Evolutionary conservation across 2,888 invertebrate species (phyloP).

Genomic region (Azorinus chamasolen): DNA sequence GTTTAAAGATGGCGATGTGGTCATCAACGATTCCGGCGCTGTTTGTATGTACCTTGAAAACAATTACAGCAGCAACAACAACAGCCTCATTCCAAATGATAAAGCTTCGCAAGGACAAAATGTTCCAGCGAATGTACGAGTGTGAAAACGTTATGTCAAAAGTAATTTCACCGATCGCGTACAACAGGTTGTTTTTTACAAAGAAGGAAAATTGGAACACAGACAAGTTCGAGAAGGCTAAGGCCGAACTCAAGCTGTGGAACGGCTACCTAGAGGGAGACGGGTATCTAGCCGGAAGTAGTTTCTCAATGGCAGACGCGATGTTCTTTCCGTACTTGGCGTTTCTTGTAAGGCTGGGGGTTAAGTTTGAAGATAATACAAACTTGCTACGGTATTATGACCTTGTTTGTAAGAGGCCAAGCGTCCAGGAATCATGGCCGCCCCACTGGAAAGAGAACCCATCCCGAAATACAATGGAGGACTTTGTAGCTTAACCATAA

Average conservation of each 20-base stretch:
- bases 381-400: constrained; percentile 66
- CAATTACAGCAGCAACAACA: constrained; percentile 54
- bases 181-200: constrained; percentile 15
- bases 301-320: constrained; percentile 50
- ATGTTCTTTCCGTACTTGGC: constrained; percentile 33
- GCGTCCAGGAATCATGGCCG: constrained; percentile 72
- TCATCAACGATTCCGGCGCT: constrained; percentile 79
- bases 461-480: background rate
- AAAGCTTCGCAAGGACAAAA: constrained; percentile 46
- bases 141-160: constrained; percentile 15
- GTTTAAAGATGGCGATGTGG: constrained; percentile 71
- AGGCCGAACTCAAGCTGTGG: constrained; percentile 31
- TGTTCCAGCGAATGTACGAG: constrained; percentile 72
- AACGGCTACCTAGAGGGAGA: constrained; percentile 14
- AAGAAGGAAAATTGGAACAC: constrained; percentile 39
- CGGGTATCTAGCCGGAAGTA: constrained; percentile 25
- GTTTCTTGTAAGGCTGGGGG: constrained; percentile 55
- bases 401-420: constrained; percentile 54
- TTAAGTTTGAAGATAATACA: constrained; percentile 53
- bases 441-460: constrained; percentile 75
- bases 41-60: constrained; percentile 75
- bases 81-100: constrained; percentile 63
- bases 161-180: constrained; percentile 8
- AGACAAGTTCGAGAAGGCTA: constrained; percentile 13
- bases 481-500: background rate